Base-by-base conservation (phyloP, 2,888 invertebrate genomes). In the Deilephila elpenor region DNA sequence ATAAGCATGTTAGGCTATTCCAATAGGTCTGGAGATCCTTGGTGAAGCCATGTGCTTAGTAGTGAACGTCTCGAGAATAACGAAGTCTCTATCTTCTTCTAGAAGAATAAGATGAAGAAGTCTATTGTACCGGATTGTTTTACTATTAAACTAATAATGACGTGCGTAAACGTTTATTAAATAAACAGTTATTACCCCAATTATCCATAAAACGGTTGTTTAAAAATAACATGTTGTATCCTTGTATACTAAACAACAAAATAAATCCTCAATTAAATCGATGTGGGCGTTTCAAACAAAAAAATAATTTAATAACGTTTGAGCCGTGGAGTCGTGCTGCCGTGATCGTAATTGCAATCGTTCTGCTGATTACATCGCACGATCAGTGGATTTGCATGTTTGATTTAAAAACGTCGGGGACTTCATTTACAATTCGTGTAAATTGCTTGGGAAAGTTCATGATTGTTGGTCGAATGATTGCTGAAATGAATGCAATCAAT, bases 331-430 rank as follows among this genome's bases (percentile, higher is more conserved):
- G 67, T 67, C 67, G 67, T 67, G 51, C 25, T 67, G 51, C 44
- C 67, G 67, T 67, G 67, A 67, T 67, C 67, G 51, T 67, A 67
- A 67, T 67, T 67, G 44, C 44, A 19, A 56, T 56, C 56, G 56
- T 56, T 56, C 17, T 25, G 51, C 44, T 67, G 67, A 67, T 67
- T 67, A 51, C 67, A 67, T 67, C 67, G 67, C 67, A 67, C 67
- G 67, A 67, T 51, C 44, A 67, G 19, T 67, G 44, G 51, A 44
- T 67, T 67, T 67, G 67, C 51, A 67, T 67, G 25, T 67, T 67
- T 67, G 44, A 67, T 67, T 67, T 56, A n/a, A 17, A 51, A 44
- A 67, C 67, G 25, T 17, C 25, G 37, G 20, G 17, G 51, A 51
- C 17, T 67, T 44, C 6, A 51, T 44, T 67, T 67, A 11, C 20